Base-by-base conservation (phyloP, 2,888 invertebrate genomes). In the Dynastes hyllus region DNA sequence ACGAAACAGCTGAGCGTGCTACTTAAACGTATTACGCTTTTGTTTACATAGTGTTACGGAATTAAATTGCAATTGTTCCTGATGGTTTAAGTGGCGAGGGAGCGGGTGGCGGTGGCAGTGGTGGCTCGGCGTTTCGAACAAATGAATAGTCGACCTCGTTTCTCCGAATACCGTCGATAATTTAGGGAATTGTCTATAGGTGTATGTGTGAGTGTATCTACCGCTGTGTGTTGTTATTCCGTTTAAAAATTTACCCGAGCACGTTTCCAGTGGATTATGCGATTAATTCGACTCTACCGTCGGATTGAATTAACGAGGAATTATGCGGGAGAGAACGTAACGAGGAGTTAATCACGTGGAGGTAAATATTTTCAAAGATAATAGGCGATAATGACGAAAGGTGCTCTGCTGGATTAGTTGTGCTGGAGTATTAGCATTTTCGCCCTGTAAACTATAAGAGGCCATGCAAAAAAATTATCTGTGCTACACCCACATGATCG, bases 11-110 rank as follows among this genome's bases (percentile, higher is more conserved):
- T 58, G 58, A 71, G 40, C 53, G 55, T 37, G 16, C 71, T 40
- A 71, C 71, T 71, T 71, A 71, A 71, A 71, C 71, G 37, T 71
- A 71, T 71, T 71, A 71, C 71, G 55, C 40, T 58, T 58, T 71
- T 71, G 71, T 71, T 58, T 71, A 71, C 71, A 55, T 71, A 58
- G 71, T 71, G 71, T 71, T 71, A 71, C 71, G 37, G 71, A 71
- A 71, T 71, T 71, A 71, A 71, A 71, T 71, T 71, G 71, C 71
- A 71, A 71, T 71, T 71, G 71, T 71, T 71, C 32, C 55, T 55
- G 58, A 71, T 69, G 51, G 69, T 29, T 69, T 58, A 69, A 69
- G 69, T 27, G 69, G 69, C 16, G 55, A 58, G 55, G 27, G 69
- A 69, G 8, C 45, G 69, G 16, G 11, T 3, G 53, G 13, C 11